Base-by-base conservation (phyloP, 2,888 invertebrate genomes). In the Amphimallon solstitiale region DNA sequence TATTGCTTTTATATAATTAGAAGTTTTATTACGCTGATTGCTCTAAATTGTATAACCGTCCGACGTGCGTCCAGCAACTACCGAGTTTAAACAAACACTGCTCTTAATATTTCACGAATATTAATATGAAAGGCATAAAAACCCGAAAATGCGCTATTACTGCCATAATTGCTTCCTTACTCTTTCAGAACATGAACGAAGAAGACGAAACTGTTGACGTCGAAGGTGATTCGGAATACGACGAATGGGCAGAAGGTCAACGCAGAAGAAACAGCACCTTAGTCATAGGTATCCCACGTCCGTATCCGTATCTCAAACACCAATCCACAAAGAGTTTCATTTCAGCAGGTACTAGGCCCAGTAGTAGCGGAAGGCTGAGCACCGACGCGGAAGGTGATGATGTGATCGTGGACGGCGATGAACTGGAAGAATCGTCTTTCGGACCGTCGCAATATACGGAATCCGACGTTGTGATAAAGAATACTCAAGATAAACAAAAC, bases 181-280 rank as follows among this genome's bases (percentile, higher is more conserved):
- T 15, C 40, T 43, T 77, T 76, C 73, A 75, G 65, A 68, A 71
- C 10, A 69, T 74, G 51, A 75, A 82, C 66, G 89, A 89, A 14
- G 90, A 90, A 78, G 89, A 90, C 72, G 90, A 90, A 80, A 88
- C 88, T 0, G 89, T 90, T 5, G 90, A 90, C 73, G 89, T 88
- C 14, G 89, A 89, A 77, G 88, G 88, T 1, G 85, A 85, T 72
- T 81, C 82, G 12, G 85, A 85, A 70, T 84, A 84, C 72, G 88
- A 88, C 74, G 88, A 87, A 72, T 88, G 88, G 88, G 77, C 79
- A 12, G 82, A 82, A 71, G 77, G 76, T 34, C 81, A 81, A 72
- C 73, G 81, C 59, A 75, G 81, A 70, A 70, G 80, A 63, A 77
- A 77, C 0, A 77, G 75, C 65, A 74, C 77, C 1, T 67, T 77